phyloP scores from a whole-genome alignment of 64 coral and sea anemone genomes.

The Anthopleura sola region DNA sequence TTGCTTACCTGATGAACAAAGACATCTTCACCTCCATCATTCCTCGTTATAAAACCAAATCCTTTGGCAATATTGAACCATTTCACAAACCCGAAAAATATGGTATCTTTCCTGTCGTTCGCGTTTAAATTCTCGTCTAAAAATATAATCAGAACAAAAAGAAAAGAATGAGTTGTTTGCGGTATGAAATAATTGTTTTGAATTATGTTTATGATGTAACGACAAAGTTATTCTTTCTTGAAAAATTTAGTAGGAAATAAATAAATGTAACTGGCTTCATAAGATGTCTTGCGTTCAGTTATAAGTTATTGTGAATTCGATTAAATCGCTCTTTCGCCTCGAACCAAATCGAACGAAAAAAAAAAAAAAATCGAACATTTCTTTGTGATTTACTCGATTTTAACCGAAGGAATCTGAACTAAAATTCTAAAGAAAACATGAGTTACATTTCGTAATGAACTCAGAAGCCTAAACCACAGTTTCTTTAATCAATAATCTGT shows the following conservation, averaged over 20 bases:
- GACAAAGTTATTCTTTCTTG: not conserved
- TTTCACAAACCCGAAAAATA: conserved; percentile 69
- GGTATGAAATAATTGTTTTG: not conserved
- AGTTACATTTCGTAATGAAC: not conserved
- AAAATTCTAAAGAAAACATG: not conserved
- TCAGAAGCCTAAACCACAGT: not conserved
- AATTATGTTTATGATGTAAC: not conserved
- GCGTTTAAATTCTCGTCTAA: conserved; percentile 10
- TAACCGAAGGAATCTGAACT: not conserved
- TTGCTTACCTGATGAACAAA: conserved; percentile 85
- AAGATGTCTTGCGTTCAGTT: not conserved
- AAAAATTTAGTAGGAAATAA: not conserved
- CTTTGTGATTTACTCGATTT: not conserved
- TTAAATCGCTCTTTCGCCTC: not conserved
- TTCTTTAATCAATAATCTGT: not conserved
- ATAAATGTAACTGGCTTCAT: not conserved
- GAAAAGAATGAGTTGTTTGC: not conserved
- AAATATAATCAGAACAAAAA: not conserved
- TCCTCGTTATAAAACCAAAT: conserved; percentile 79
- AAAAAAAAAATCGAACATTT: not conserved
- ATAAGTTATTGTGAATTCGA: not conserved
- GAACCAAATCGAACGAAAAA: not conserved
- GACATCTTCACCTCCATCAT: conserved; percentile 68
- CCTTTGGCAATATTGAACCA: conserved; percentile 94
- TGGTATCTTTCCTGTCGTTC: not conserved